These are phyloP conservation scores for Cheiracanthium punctorium DNA, from an alignment of 2,888 invertebrate genomes.

Conservation along the genomic window DNA sequence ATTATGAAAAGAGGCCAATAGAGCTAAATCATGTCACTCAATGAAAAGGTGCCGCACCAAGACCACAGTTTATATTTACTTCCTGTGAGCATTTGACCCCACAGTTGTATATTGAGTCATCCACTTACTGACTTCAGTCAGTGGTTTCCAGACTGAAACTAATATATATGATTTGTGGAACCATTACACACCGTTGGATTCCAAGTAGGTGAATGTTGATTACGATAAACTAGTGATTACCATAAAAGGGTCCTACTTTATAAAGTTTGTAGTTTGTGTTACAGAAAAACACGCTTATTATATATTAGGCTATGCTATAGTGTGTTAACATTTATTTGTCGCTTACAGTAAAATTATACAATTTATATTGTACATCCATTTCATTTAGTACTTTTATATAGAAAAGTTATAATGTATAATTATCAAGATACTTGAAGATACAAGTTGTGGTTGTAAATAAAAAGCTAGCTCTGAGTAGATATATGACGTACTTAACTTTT, in stretches of 20 bases:
- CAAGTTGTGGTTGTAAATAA: too few species aligned
- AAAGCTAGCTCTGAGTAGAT: too few species aligned
- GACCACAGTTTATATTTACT: slow-evolving; percentile 30
- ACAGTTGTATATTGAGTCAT: slow-evolving; percentile 26
- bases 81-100: slow-evolving; percentile 53
- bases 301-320: too few species aligned
- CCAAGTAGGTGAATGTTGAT: too few species aligned
- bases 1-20: slow-evolving; percentile 15
- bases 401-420: too few species aligned
- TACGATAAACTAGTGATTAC: background rate
- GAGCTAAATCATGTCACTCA: background rate
- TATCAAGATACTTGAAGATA: too few species aligned
- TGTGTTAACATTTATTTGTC: too few species aligned
- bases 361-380: too few species aligned
- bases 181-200: background rate
- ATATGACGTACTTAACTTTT: too few species aligned
- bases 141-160: background rate
- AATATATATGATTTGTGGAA: slow-evolving; percentile 9
- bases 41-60: slow-evolving; percentile 5
- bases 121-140: slow-evolving; percentile 4
- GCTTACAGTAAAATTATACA: too few species aligned
- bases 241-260: background rate
- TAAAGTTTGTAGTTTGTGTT: background rate
- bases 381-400: too few species aligned
- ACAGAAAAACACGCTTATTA: background rate